These are phyloP conservation scores for Selenia dentaria DNA, from an alignment of 2,888 invertebrate genomes.

Conservation along the genomic window DNA sequence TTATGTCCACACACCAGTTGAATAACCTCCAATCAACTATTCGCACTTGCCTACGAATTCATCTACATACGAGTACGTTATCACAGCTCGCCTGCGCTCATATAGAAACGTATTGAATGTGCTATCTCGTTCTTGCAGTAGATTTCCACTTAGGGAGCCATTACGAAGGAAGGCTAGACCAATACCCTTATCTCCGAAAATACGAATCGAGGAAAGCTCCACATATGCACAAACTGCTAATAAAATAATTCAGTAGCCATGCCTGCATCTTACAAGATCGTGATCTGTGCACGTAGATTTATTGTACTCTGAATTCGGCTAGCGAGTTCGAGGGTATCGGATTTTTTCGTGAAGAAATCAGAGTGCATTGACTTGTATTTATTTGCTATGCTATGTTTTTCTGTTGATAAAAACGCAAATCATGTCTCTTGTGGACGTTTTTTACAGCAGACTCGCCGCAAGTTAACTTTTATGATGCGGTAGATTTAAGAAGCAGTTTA, in stretches of 20 bases:
- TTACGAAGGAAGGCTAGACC: no score
- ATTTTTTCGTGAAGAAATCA: constrained; percentile 5
- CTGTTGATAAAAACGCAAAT: constrained; percentile 14
- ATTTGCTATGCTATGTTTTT: constrained; percentile 10
- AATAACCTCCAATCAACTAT: constrained; percentile 85
- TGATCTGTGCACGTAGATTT: constrained; percentile 4
- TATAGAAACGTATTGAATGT: no score
- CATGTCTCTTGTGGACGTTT: not conserved
- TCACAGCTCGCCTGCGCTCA: no score
- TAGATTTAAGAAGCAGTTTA: no score
- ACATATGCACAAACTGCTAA: no score
- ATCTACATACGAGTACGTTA: constrained; percentile 41
- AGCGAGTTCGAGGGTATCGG: constrained; percentile 3
- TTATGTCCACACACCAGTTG: constrained; percentile 79
- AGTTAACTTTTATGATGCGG: not conserved
- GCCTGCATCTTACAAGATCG: no score
- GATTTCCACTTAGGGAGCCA: no score
- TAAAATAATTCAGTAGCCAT: no score
- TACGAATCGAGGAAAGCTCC: no score
- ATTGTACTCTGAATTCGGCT: constrained; percentile 12
- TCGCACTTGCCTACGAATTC: constrained; percentile 74
- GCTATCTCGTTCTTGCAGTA: no score
- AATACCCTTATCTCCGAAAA: no score
- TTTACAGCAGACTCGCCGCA: constrained; percentile 6
- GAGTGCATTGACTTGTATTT: constrained; percentile 20